Evolutionary conservation across 2,888 invertebrate genomes (phyloP).

Genomic region (Yponomeuta evonymella): DNA sequence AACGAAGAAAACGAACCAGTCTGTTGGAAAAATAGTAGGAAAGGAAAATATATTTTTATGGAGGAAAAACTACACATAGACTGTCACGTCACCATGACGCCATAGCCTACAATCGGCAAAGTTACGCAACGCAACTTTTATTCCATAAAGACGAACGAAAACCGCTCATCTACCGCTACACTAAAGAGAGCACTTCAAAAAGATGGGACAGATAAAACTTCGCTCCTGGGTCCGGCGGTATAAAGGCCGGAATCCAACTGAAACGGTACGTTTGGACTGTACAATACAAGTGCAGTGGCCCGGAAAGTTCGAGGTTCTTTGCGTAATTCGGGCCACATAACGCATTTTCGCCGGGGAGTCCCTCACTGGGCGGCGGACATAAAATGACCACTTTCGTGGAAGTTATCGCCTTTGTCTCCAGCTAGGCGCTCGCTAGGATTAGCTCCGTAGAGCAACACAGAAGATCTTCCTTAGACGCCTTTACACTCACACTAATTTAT

Average conservation of each 20-base stretch:
- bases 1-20: background rate
- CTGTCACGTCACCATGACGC: constrained; percentile 49
- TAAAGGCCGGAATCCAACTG: background rate
- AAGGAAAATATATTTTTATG: background rate
- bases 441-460: background rate
- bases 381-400: constrained; percentile 6
- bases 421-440: background rate
- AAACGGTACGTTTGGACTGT: background rate
- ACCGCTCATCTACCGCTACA: background rate
- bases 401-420: constrained; percentile 10
- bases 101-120: constrained; percentile 22
- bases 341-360: constrained; percentile 29
- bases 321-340: constrained; percentile 54
- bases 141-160: background rate
- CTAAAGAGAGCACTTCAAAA: constrained; percentile 1
- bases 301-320: constrained; percentile 57
- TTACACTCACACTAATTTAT: too few species aligned
- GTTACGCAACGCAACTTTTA: background rate
- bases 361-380: constrained; percentile 7
- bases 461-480: background rate
- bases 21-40: background rate
- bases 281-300: constrained; percentile 51
- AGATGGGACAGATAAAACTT: background rate
- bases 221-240: background rate
- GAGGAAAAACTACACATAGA: constrained; percentile 23